A percentile compares a stretch with the other conserved stretches of the same genome.
Conservation (phyloP, 2,888 invertebrate genomes). For the Epinotia bilunana region DNA sequence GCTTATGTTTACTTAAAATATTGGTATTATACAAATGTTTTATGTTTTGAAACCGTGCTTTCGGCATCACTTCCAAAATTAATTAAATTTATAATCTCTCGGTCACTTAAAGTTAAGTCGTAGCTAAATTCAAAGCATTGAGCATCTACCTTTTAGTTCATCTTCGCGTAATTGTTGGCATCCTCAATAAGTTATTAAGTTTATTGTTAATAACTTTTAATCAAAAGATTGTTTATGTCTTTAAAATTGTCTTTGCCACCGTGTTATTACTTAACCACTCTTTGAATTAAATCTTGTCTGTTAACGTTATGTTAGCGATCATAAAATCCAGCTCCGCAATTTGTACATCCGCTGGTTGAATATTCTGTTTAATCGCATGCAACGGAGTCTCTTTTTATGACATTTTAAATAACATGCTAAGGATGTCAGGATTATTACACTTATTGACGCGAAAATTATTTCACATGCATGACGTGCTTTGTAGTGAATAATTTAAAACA, state of each 20-base stretch:
- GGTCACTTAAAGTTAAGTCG: neutral
- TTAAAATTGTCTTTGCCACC: constrained; percentile 9
- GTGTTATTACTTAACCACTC: constrained; percentile 10
- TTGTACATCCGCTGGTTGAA: constrained; percentile 11
- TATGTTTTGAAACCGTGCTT: neutral
- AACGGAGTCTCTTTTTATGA: constrained; percentile 10
- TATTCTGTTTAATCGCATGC: constrained; percentile 18
- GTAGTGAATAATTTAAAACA: neutral
- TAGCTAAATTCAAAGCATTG: neutral
- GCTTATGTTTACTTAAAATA: neutral
- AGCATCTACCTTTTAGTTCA: neutral
- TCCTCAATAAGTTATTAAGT: constrained; percentile 30
- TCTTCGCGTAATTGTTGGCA: constrained; percentile 6
- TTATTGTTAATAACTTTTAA: constrained; percentile 28
- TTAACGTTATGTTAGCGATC: neutral
- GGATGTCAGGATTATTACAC: neutral
- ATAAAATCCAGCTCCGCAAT: constrained; percentile 20
- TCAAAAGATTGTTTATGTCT: constrained; percentile 6
- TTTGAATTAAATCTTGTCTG: constrained; percentile 14
- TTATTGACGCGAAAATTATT: neutral
- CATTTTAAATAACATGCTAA: constrained; percentile 5
- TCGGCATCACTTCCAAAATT: neutral
- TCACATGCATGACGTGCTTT: neutral
- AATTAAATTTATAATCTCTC: constrained; percentile 1
- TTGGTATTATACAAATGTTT: neutral